Percentiles rank a stretch among this genome's conserved stretches.
Evolutionary conservation across 23 tunicate species (phyloP).

Genomic region (Botrylloides violaceus): DNA sequence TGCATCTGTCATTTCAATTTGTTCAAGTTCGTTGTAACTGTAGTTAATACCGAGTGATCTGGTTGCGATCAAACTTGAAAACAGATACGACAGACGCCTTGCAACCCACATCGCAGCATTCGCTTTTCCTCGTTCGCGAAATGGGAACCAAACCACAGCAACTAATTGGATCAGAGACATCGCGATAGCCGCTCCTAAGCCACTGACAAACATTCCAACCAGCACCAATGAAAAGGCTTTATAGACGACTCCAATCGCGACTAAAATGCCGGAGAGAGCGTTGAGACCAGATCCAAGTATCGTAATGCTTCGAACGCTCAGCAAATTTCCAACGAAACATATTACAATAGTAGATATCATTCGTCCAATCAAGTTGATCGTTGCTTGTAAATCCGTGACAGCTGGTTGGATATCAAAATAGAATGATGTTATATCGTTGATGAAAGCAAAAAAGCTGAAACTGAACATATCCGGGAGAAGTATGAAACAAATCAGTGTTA

Average conservation of each 20-base stretch:
- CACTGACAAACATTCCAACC: neutral
- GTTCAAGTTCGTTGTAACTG: neutral
- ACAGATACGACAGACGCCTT: neutral
- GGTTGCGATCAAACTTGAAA: neutral
- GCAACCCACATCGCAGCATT: neutral
- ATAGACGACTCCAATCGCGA: neutral
- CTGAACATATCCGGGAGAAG: too few species aligned
- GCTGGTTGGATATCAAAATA: too few species aligned
- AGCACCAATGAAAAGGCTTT: neutral
- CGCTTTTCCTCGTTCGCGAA: neutral
- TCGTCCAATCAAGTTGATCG: neutral
- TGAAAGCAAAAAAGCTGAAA: too few species aligned
- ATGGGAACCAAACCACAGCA: neutral
- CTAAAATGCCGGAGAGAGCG: neutral
- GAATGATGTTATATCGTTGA: too few species aligned
- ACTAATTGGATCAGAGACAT: neutral
- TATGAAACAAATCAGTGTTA: too few species aligned
- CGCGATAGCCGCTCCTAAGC: neutral
- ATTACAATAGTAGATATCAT: neutral
- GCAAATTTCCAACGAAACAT: neutral
- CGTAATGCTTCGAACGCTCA: neutral
- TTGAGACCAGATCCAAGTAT: neutral
- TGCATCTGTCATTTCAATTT: neutral
- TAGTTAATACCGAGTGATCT: neutral
- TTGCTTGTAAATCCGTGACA: neutral